Evolutionary conservation across 64 coral and sea anemone species (phyloP).

Genomic region (Montipora capricornis): DNA sequence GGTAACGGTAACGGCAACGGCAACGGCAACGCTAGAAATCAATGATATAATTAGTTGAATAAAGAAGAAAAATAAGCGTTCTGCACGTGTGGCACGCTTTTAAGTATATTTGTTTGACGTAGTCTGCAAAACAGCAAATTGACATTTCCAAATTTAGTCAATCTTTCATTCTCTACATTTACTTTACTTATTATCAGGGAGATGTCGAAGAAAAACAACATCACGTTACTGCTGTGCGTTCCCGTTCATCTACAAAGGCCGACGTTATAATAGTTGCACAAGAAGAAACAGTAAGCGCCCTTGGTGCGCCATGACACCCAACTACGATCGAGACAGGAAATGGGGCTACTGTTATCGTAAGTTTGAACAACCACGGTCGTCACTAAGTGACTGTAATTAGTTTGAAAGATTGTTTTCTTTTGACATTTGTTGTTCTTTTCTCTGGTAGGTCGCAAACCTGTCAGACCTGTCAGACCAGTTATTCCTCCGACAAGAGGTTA

Average conservation of each 20-base stretch:
- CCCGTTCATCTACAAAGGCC: slow-evolving; percentile 64
- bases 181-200: background rate
- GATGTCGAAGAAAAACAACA: slow-evolving; percentile 32
- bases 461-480: slow-evolving; percentile 9
- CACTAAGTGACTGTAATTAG: background rate
- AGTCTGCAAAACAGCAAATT: too few species aligned
- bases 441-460: slow-evolving; percentile 47
- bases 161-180: background rate
- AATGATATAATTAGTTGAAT: too few species aligned
- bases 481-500: slow-evolving; percentile 40
- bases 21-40: too few species aligned
- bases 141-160: too few species aligned
- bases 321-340: slow-evolving; percentile 42
- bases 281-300: background rate
- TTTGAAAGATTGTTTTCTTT: background rate
- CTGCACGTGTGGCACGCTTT: too few species aligned
- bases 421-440: background rate
- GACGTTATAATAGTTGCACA: slow-evolving; percentile 47
- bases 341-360: slow-evolving; percentile 56
- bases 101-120: too few species aligned
- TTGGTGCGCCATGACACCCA: slow-evolving; percentile 61
- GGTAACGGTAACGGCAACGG: too few species aligned
- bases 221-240: slow-evolving; percentile 58
- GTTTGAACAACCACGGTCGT: background rate
- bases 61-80: too few species aligned